Percentiles rank a stretch among this genome's conserved stretches.
phyloP scores from a whole-genome alignment of 2,113 vertebrate species.

The Galeopterus variegatus region DNA sequence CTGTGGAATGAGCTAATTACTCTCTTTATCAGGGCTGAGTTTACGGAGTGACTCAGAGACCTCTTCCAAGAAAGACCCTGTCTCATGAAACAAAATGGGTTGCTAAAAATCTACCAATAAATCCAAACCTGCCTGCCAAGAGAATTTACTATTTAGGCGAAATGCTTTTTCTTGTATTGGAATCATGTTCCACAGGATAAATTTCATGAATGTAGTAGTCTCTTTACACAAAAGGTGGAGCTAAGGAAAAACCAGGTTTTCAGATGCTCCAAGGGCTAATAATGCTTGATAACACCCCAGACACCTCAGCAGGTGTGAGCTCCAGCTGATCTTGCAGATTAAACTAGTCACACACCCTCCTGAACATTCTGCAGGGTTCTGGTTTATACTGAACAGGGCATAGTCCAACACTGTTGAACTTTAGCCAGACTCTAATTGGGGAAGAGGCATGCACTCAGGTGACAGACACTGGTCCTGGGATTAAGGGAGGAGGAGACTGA shows the following conservation, averaged over 20 bases:
- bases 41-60: neutral
- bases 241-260: neutral
- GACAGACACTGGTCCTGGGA: neutral
- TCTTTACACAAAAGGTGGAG: neutral
- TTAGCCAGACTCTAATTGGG: neutral
- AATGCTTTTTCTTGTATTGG: neutral
- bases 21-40: neutral
- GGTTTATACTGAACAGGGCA: neutral
- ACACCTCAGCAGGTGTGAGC: neutral
- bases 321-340: neutral
- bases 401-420: slow-evolving; percentile 34
- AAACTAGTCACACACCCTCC: neutral
- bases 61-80: neutral
- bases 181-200: neutral
- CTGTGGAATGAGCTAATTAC: neutral
- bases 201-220: neutral
- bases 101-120: neutral
- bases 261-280: neutral
- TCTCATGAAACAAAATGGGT: neutral
- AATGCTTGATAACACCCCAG: neutral
- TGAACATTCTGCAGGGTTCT: neutral
- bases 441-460: neutral
- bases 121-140: neutral
- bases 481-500: neutral
- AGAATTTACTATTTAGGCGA: neutral